Conservation (phyloP, 2,113 vertebrate genomes). For the Megaleporinus macrocephalus region DNA sequence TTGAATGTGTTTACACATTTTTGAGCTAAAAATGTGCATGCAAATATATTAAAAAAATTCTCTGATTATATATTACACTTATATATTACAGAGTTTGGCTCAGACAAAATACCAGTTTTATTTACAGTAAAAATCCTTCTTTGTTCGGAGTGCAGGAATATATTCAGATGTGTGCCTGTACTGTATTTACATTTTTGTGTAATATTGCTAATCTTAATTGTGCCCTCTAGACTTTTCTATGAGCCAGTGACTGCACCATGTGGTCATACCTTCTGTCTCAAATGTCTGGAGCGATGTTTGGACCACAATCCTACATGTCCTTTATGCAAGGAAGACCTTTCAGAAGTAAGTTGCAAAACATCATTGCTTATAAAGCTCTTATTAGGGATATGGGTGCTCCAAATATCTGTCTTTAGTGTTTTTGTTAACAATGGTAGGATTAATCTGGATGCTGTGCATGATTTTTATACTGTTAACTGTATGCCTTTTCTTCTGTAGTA, state of each 20-base stretch:
- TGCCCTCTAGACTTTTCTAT: constrained; percentile 84
- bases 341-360: constrained; percentile 75
- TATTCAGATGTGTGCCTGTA: background rate
- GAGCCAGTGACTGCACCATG: constrained; percentile 91
- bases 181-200: constrained; percentile 12
- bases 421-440: background rate
- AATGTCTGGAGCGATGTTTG: constrained; percentile 90
- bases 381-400: background rate
- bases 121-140: no score
- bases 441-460: background rate
- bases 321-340: constrained; percentile 90
- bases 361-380: constrained; percentile 2
- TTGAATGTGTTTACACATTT: no score
- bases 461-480: background rate
- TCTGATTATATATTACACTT: no score
- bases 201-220: constrained; percentile 30
- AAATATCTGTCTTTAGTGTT: no score
- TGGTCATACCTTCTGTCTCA: constrained; percentile 93
- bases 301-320: constrained; percentile 90
- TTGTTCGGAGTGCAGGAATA: no score
- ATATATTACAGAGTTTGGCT: no score
- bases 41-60: no score
- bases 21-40: no score
- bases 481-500: constrained; percentile 74
- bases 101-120: no score